Percentiles rank a stretch among this genome's conserved stretches.
phyloP scores from a whole-genome alignment of 2,888 invertebrate species.

The Hyles lineata region DNA sequence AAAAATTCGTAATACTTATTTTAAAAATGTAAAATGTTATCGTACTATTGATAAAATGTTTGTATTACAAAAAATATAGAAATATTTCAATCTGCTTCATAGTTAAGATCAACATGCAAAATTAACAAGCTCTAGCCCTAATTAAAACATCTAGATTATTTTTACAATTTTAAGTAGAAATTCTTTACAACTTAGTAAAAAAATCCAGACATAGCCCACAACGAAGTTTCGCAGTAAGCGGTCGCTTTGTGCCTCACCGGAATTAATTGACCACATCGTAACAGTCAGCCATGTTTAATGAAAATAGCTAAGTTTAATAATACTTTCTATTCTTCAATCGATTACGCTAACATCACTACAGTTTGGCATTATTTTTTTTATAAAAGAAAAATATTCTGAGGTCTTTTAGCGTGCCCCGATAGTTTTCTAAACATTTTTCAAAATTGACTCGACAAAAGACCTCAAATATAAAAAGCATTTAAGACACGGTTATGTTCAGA shows the following conservation, averaged over 20 bases:
- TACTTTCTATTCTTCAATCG: conserved; percentile 61
- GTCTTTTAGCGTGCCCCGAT: neutral
- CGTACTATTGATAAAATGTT: neutral
- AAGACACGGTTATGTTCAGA: conserved; percentile 16
- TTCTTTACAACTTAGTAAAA: neutral
- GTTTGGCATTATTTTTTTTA: conserved; percentile 29
- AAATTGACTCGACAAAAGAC: neutral
- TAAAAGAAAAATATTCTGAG: conserved; percentile 8
- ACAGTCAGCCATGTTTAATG: conserved; percentile 55
- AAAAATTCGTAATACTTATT: neutral
- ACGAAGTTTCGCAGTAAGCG: conserved; percentile 37
- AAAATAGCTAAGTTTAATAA: conserved; percentile 60
- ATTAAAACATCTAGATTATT: conserved; percentile 1
- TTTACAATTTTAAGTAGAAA: conserved; percentile 7
- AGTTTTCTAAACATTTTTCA: neutral
- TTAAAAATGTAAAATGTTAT: neutral
- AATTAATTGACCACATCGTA: conserved; percentile 67
- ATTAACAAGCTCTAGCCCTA: neutral
- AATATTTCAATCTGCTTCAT: neutral
- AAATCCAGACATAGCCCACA: conserved; percentile 15
- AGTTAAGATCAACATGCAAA: conserved; percentile 5
- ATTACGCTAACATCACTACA: conserved; percentile 40
- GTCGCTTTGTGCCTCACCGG: conserved; percentile 49
- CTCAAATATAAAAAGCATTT: conserved; percentile 7
- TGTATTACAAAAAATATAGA: conserved; percentile 4